phyloP scores from a whole-genome alignment of 2,113 vertebrate species.

The Onychorhynchus coronatus region DNA sequence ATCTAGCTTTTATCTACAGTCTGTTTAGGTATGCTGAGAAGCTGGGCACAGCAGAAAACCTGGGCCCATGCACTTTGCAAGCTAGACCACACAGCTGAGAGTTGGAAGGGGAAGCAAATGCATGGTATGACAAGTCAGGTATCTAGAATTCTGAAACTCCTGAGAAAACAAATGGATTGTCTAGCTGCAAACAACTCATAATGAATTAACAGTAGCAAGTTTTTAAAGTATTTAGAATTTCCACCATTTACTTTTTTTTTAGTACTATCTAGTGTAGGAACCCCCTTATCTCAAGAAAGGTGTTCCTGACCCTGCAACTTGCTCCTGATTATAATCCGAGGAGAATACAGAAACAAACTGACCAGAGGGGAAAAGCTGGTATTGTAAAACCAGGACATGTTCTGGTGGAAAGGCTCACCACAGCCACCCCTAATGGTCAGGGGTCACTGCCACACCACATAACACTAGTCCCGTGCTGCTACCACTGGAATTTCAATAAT shows the following conservation, averaged over 20 bases:
- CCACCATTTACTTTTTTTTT: neutral
- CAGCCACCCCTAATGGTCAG: neutral
- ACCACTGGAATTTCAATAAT: neutral
- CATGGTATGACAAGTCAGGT: neutral
- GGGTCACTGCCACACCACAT: neutral
- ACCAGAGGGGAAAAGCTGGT: neutral
- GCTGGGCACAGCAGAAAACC: neutral
- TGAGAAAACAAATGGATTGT: neutral
- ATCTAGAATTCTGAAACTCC: neutral
- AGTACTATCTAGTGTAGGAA: neutral
- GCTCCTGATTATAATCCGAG: neutral
- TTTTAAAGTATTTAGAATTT: neutral
- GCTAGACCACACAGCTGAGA: neutral
- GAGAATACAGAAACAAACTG: neutral
- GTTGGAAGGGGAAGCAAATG: neutral
- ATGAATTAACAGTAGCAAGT: neutral
- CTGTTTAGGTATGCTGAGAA: neutral
- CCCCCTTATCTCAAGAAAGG: neutral
- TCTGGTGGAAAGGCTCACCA: neutral
- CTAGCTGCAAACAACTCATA: neutral
- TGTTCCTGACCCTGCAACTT: neutral
- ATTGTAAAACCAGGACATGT: neutral
- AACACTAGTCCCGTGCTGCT: neutral
- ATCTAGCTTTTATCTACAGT: neutral
- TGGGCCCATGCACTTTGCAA: accelerated